Evolutionary conservation across 2,888 invertebrate species (phyloP), one percentile per base, ranked within the genome.

Genomic region (Heliothis peltigera): DNA sequence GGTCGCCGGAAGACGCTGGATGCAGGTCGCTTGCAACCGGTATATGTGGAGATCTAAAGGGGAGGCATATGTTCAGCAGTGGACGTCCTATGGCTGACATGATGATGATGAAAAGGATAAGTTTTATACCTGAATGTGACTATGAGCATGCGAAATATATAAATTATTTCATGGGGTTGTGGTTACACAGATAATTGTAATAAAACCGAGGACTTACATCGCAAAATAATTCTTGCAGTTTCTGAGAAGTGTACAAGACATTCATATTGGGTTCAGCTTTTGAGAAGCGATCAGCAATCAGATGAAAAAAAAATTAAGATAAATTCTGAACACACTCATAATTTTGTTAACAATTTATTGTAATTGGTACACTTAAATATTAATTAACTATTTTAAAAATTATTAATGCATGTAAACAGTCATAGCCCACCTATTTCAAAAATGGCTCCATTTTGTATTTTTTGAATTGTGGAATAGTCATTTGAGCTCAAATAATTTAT

Each of bases 191-290:
- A 15, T 44, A 3, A 12, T 6, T 10, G 4, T 43, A 42, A 10
- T 32, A 18, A 12, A 43, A 10, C 17, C 4, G 7, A 1, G 0
- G 35, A 73, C 73, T 73, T 25, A 77, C 73, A n/a, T 73, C 78
- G 19, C 35, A 49, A 48, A 77, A 77, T 17, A 77, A 52, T 55
- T 65, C 73, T 10, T 77, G 39, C 6, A 66, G 47, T 80, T 82
- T 89, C 28, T 82, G 83, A 67, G 86, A 83, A 19, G 84, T 79
- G 81, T 87, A 87, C 22, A 88, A 63, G 54, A 87, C 75, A 61
- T 87, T 85, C 88, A 88, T 88, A 64, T 76, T 80, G 32, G 58
- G 60, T 12, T 58, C 17, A 4, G 53, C 25, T 49, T 21, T 58
- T 59, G 35, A 53, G 32, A 32, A 22, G 1, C 4, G 1, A 8